phyloP scores from a whole-genome alignment of 2,797 vertebrate genomes.

The Onychomys arenicola region DNA sequence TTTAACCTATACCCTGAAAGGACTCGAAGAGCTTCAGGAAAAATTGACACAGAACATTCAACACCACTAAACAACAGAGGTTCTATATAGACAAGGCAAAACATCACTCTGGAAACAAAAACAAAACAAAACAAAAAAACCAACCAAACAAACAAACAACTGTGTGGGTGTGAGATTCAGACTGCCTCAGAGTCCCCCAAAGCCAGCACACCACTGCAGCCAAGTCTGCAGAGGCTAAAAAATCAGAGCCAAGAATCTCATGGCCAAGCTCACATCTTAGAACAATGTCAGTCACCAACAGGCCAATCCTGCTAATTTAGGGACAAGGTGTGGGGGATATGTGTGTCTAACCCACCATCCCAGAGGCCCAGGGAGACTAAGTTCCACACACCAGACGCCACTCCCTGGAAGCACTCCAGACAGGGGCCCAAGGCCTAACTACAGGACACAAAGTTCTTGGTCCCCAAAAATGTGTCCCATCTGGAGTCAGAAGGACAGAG shows the following conservation, averaged over 20 bases:
- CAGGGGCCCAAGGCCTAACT: background rate
- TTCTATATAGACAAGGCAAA: background rate
- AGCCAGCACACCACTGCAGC: background rate
- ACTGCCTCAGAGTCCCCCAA: background rate
- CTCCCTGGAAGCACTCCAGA: background rate
- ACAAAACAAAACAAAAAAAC: background rate
- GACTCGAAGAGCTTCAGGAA: background rate
- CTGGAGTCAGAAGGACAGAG: background rate
- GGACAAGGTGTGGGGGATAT: too few relatives aligned
- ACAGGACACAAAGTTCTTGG: background rate
- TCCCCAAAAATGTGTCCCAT: background rate
- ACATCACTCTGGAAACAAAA: background rate
- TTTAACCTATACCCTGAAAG: background rate
- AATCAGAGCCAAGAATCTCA: background rate
- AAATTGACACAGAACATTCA: accelerated
- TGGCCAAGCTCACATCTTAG: background rate
- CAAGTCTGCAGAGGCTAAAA: background rate
- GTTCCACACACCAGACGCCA: background rate
- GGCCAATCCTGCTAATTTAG: background rate
- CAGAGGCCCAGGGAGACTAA: background rate
- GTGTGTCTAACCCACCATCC: background rate
- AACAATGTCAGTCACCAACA: background rate
- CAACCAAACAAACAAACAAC: background rate
- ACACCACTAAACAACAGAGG: background rate
- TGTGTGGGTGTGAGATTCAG: background rate